Conservation (phyloP, 2,888 invertebrate species). For the Piscicola geometra region DNA sequence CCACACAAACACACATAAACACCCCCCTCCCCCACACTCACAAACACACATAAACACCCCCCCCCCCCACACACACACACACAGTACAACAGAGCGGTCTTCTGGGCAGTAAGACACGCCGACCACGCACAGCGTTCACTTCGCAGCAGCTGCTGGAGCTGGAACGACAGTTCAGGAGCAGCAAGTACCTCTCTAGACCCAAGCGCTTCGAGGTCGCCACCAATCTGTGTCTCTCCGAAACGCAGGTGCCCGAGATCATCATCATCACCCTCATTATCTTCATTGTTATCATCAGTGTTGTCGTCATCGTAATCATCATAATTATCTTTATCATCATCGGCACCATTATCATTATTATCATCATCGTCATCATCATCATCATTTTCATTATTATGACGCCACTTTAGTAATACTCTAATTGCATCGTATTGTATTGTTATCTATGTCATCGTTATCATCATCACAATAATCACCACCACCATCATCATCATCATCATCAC, state of each 20-base stretch:
- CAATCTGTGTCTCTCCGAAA: conserved; percentile 92
- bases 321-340: background rate
- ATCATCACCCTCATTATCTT: background rate
- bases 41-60: too few species aligned
- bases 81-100: conserved; percentile 41
- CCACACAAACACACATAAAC: too few species aligned
- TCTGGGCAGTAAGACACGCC: conserved; percentile 66
- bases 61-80: too few species aligned
- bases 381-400: background rate
- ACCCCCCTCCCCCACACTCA: too few species aligned
- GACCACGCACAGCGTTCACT: conserved; percentile 96
- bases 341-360: background rate
- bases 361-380: background rate
- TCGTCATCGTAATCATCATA: background rate
- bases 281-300: background rate
- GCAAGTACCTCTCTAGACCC: conserved; percentile 95
- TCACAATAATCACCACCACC: too few species aligned
- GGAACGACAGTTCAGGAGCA: conserved; percentile 96
- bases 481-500: too few species aligned
- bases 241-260: conserved; percentile 68
- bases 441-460: too few species aligned
- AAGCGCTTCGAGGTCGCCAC: conserved; percentile 98
- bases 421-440: too few species aligned
- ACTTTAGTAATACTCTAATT: too few species aligned
- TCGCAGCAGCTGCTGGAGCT: conserved; percentile 92